These are phyloP conservation scores for Cordilura impudica DNA, from an alignment of 2,888 invertebrate genomes.

Conservation along the genomic window DNA sequence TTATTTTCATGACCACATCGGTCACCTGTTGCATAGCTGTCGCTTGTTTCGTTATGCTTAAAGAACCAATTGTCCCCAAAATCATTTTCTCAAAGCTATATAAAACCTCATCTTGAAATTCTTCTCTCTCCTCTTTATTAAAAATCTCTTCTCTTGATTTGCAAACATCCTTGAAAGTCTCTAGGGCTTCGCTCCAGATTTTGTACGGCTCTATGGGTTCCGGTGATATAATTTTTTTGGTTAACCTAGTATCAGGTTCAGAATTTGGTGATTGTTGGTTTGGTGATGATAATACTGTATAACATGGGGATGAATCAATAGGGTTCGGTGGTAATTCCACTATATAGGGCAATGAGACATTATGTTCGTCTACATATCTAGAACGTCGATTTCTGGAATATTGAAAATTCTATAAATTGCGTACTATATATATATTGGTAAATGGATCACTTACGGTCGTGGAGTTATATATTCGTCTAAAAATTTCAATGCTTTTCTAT, in stretches of 20 bases:
- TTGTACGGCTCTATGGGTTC: background rate
- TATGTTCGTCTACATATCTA: no score
- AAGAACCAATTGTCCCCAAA: background rate
- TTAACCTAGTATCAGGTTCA: no score
- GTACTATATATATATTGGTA: no score
- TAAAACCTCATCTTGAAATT: no score
- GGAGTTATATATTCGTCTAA: no score
- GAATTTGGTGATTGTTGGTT: background rate
- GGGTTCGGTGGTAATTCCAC: no score
- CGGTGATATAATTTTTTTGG: background rate
- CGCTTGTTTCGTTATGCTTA: background rate
- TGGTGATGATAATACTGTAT: background rate
- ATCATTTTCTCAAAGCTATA: background rate
- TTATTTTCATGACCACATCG: background rate
- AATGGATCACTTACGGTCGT: no score
- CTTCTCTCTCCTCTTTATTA: background rate
- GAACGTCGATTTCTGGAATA: no score
- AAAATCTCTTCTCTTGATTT: background rate
- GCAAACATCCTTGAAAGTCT: background rate
- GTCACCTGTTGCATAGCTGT: background rate
- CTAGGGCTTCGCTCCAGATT: background rate
- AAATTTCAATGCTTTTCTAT: no score
- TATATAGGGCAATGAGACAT: no score
- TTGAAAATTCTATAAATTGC: no score
- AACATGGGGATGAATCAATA: no score